Conservation (phyloP, 2,113 vertebrate species). For the Glaucomys volans region DNA sequence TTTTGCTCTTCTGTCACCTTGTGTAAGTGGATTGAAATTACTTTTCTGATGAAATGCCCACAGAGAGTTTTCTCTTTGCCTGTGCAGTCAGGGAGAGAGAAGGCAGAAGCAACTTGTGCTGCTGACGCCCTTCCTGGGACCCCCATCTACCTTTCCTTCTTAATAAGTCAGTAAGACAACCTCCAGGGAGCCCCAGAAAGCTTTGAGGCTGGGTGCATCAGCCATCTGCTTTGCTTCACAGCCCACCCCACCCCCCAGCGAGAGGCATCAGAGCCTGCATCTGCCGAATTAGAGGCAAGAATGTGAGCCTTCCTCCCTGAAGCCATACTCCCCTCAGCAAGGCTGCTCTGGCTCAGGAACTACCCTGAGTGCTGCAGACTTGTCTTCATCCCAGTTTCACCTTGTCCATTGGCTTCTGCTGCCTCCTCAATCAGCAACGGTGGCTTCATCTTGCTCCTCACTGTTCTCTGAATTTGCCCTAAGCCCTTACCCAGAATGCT, state of each 20-base stretch:
- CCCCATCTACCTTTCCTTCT: not conserved
- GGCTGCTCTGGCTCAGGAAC: not conserved
- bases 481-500: not conserved
- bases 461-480: not conserved
- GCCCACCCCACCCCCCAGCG: not conserved
- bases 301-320: not conserved
- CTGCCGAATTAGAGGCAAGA: not conserved
- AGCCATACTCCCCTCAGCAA: not conserved
- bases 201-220: not conserved
- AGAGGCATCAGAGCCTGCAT: not conserved
- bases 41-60: constrained; percentile 14
- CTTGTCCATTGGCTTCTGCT: not conserved
- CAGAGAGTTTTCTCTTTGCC: not conserved
- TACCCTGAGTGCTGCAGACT: not conserved
- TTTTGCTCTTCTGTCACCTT: constrained; percentile 12
- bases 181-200: not conserved
- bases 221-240: not conserved
- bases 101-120: not conserved
- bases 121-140: not conserved
- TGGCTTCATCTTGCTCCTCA: not conserved
- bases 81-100: not conserved
- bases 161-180: constrained; percentile 55
- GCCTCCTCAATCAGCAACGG: not conserved
- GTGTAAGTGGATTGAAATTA: not conserved
- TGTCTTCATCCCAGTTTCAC: not conserved